A percentile compares a stretch with the other conserved stretches of the same genome.
Evolutionary conservation across 2,888 invertebrate species (phyloP).

Genomic region (Myopa tessellatipennis): DNA sequence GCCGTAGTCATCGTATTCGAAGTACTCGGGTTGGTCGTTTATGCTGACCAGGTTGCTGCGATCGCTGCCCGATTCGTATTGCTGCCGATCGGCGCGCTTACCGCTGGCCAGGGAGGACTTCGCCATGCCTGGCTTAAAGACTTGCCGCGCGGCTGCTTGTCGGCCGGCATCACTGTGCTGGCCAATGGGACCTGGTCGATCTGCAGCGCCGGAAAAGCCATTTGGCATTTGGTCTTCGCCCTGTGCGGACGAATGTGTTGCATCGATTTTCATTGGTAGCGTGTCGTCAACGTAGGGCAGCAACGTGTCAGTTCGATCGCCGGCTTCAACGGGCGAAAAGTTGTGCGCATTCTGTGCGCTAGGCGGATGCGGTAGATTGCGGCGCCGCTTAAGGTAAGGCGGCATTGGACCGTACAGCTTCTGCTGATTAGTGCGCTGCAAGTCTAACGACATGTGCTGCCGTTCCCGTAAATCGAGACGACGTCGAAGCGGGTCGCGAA

Average conservation of each 20-base stretch:
- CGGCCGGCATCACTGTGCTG: constrained; percentile 49
- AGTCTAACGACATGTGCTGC: constrained; percentile 63
- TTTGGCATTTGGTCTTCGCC: constrained; percentile 44
- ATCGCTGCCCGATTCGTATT: constrained; percentile 55
- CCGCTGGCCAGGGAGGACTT: constrained; percentile 41
- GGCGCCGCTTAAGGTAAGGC: constrained; percentile 63
- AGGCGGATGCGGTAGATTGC: constrained; percentile 65
- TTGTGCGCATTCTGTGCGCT: constrained; percentile 67
- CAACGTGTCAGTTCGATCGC: constrained; percentile 33
- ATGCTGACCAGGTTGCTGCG: constrained; percentile 70
- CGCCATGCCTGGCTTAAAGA: constrained; percentile 49
- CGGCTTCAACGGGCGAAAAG: constrained; percentile 63
- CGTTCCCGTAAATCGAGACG: constrained; percentile 53
- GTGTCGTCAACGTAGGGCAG: constrained; percentile 50
- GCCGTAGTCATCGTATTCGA: constrained; percentile 68
- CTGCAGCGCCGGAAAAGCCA: constrained; percentile 46
- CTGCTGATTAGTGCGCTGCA: constrained; percentile 63
- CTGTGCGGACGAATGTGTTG: constrained; percentile 50
- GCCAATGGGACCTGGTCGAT: constrained; percentile 55
- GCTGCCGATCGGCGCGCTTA: constrained; percentile 49
- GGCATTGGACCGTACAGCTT: constrained; percentile 63
- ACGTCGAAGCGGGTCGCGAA: constrained; percentile 59
- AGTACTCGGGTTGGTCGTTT: constrained; percentile 70
- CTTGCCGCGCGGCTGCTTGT: neutral
- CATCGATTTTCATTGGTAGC: constrained; percentile 38